Percentiles rank a stretch among this genome's conserved stretches.
phyloP scores from a whole-genome alignment of 2,113 vertebrate genomes.

The Micronycteris hirsuta region DNA sequence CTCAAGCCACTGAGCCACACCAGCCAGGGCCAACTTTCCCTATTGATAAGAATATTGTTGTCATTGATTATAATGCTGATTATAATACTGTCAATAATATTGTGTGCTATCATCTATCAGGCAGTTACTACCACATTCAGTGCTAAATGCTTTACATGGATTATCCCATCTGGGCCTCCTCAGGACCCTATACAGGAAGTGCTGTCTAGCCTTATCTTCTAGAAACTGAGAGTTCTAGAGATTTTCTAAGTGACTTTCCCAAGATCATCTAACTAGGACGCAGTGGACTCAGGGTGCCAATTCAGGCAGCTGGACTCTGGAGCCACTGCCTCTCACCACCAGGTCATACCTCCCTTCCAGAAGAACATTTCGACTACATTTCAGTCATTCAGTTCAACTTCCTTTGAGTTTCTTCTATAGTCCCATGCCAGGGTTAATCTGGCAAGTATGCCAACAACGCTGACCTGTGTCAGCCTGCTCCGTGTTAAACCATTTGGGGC shows the following conservation, averaged over 20 bases:
- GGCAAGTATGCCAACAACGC: background rate
- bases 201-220: background rate
- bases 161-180: background rate
- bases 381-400: background rate
- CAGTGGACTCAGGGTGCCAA: background rate
- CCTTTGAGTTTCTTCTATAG: background rate
- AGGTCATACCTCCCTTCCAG: background rate
- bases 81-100: too few species aligned
- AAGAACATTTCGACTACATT: background rate
- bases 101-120: background rate
- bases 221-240: background rate
- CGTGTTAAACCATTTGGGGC: background rate
- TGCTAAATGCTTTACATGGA: background rate
- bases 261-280: background rate
- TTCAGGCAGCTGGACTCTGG: background rate
- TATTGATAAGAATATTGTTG: background rate
- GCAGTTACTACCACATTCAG: background rate
- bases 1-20: too few species aligned
- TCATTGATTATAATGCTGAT: background rate
- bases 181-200: background rate
- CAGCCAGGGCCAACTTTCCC: background rate
- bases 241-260: background rate
- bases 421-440: background rate
- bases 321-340: background rate
- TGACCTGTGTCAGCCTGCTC: background rate